Evolutionary conservation across 2,797 vertebrate species (phyloP), one percentile per base, ranked within the genome.

Genomic region (Microctenopoma lineatum): DNA sequence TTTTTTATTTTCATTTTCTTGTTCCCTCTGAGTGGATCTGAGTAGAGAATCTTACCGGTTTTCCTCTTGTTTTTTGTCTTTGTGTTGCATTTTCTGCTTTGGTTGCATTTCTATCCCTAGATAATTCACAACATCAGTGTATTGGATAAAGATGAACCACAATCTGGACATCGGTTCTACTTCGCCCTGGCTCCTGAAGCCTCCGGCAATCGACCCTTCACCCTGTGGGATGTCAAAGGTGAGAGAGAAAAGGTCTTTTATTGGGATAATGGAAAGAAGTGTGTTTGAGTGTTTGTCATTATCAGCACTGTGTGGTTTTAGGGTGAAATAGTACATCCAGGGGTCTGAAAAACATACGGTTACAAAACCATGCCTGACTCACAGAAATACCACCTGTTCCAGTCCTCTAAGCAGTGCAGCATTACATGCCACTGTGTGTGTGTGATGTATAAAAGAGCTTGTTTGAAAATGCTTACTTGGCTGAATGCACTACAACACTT

Each of bases 71-170:
- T 56, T 79, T 16, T 58, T 68, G 1, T 66, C 21, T 11, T 50
- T 45, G 54, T 60, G 29, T 72, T 44, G 50, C 2, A 11, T 21
- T 36, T 39, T 54, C 26, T 75, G 27, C 54, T 14, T 38, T 26
- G 45, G 6, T 59, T 52, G 18, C 25, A 14, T 53, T 27, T 69
- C 12, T 56, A 6, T 64, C 61, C 14, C 8, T 75, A 99, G 98
- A 93, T 99, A 73, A 98, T 99, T 92, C 98, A 99, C 92, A 99
- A 96, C 61, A 96, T 99, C 93, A 99, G 98, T 0, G 97, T 98
- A 26, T 96, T 99, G 87, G 98, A 99, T 85, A 91, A 93, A 57
- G 98, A 99, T 0, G 97, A 99, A 79, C 98, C 98, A 4, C 97
- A 97, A 79, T 86, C 95, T 0, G 97, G 97, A 47, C 98, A 99